These are phyloP conservation scores for Bos javanicus DNA, from an alignment of 2,113 vertebrate genomes.

Conservation along the genomic window DNA sequence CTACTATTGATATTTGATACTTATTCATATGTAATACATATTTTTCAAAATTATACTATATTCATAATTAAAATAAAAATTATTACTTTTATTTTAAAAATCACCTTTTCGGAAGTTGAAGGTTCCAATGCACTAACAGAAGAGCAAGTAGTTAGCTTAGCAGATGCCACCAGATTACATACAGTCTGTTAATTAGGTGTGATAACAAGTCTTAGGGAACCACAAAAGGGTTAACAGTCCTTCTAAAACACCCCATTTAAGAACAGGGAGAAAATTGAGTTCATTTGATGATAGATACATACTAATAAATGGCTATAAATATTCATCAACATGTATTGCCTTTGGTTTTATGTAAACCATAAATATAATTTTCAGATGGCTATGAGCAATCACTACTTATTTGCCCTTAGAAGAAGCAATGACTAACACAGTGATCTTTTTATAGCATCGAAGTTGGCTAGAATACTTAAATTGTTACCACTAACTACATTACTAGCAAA, in stretches of 20 bases:
- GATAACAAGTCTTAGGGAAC: neutral
- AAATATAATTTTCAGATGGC: slow-evolving; percentile 37
- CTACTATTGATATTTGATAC: neutral
- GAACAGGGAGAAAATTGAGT: neutral
- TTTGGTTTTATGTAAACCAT: slow-evolving; percentile 49
- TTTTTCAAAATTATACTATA: neutral
- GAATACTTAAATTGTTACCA: slow-evolving; percentile 17
- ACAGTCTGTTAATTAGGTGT: neutral
- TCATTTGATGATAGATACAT: neutral
- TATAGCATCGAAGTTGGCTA: neutral
- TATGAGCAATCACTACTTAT: slow-evolving; percentile 12
- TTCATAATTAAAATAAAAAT: neutral
- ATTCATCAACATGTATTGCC: slow-evolving; percentile 20
- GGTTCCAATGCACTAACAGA: neutral
- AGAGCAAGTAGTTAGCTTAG: neutral
- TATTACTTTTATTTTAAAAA: neutral
- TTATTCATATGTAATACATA: neutral
- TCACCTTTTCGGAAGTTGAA: neutral
- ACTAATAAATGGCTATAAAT: slow-evolving; percentile 37
- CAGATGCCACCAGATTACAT: neutral
- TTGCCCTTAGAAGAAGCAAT: slow-evolving; percentile 15
- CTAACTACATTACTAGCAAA: neutral
- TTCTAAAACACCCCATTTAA: neutral
- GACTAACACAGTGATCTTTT: slow-evolving; percentile 30
- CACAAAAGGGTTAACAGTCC: neutral